Percentiles rank a stretch among this genome's conserved stretches.
These are phyloP conservation scores for Ptyas mucosa DNA, from an alignment of 2,113 vertebrate species.

Conservation along the genomic window DNA sequence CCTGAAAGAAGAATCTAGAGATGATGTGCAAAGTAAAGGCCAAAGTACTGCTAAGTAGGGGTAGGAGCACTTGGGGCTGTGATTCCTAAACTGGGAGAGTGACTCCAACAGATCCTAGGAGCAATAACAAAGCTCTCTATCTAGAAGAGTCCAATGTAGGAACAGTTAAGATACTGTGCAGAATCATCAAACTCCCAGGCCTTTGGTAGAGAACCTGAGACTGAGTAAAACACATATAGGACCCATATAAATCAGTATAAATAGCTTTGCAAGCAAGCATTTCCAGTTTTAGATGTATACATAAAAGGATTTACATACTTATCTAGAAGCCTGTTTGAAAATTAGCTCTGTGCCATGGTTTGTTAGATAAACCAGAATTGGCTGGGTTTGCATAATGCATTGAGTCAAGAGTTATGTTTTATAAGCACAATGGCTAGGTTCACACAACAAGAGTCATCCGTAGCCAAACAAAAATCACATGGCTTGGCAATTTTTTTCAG, in stretches of 20 bases:
- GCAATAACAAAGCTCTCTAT: background rate
- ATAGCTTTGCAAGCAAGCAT: background rate
- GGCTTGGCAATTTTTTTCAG: background rate
- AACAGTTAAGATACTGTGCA: background rate
- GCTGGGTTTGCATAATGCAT: background rate
- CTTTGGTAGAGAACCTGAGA: background rate
- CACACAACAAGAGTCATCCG: background rate
- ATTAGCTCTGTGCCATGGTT: background rate
- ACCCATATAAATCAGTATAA: background rate
- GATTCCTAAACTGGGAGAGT: background rate
- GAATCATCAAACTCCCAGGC: background rate
- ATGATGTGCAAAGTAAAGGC: background rate
- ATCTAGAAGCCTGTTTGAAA: background rate
- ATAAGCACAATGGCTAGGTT: background rate
- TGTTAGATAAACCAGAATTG: background rate
- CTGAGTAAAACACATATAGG: background rate
- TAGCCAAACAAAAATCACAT: background rate
- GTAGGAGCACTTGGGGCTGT: background rate
- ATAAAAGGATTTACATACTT: background rate
- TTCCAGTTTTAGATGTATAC: background rate
- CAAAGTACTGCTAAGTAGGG: background rate
- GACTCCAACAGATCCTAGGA: background rate
- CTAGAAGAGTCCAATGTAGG: background rate
- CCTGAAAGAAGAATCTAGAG: background rate
- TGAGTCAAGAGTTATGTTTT: background rate